Conservation (phyloP, 2,113 vertebrate genomes). For the Anolis carolinensis region DNA sequence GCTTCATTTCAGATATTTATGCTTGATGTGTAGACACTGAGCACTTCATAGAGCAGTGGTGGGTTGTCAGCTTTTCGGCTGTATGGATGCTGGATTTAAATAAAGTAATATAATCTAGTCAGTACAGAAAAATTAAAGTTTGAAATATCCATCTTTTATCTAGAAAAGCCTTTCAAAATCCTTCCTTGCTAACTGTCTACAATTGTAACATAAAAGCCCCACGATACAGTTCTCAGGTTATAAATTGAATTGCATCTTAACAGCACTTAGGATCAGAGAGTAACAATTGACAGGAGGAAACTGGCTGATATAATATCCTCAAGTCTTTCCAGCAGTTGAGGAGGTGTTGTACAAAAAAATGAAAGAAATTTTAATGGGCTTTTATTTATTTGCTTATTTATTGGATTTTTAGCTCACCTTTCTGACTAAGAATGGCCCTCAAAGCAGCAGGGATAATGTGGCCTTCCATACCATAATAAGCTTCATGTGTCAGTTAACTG, state of each 20-base stretch:
- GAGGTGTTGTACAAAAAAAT: neutral
- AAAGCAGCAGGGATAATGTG: neutral
- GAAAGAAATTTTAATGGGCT: neutral
- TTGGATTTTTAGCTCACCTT: neutral
- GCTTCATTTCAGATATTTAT: slow-evolving; percentile 56
- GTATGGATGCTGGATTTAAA: slow-evolving; percentile 1
- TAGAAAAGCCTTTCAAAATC: neutral
- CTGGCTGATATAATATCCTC: neutral
- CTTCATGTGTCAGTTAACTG: neutral
- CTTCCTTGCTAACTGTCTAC: neutral
- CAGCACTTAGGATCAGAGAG: neutral
- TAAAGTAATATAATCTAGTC: slow-evolving; percentile 12
- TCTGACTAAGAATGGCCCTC: neutral
- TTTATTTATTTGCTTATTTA: neutral
- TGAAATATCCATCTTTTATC: slow-evolving; percentile 7
- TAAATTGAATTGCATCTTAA: neutral
- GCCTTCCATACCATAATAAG: neutral
- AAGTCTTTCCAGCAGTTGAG: neutral
- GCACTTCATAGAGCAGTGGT: slow-evolving; percentile 26
- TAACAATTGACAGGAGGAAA: neutral
- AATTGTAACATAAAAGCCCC: neutral
- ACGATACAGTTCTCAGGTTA: slow-evolving; percentile 1
- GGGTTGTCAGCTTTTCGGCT: slow-evolving; percentile 54
- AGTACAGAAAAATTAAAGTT: neutral
- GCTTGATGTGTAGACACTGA: slow-evolving; percentile 49